Conservation (phyloP, 1,140 invertebrate genomes). For the Daktulosphaira vitifoliae region DNA sequence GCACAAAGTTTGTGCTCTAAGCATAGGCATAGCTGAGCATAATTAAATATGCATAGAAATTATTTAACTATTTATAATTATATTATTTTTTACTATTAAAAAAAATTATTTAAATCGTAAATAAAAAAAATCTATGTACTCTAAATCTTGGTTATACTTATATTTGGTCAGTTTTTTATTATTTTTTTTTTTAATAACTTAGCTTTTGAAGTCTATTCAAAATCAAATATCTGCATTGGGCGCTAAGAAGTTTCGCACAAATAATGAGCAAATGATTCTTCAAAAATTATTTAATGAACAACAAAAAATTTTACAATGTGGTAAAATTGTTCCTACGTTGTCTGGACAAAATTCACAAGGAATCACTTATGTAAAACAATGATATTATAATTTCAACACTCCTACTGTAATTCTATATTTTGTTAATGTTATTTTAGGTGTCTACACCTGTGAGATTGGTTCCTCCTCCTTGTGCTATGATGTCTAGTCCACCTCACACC, state of each 20-base stretch:
- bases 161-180: conserved; percentile 10
- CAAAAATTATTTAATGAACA: conserved; percentile 52
- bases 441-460: conserved; percentile 38
- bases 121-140: background rate
- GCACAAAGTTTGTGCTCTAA: no score
- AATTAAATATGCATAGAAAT: no score
- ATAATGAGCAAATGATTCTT: conserved; percentile 46
- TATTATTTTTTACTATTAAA: no score
- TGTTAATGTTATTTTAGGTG: conserved; percentile 32
- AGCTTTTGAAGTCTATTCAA: conserved; percentile 52
- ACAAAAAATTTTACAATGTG: conserved; percentile 53
- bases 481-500: conserved; percentile 19
- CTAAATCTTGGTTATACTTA: background rate
- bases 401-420: background rate
- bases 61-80: no score
- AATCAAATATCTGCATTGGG: conserved; percentile 51
- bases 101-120: background rate
- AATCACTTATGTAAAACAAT: conserved; percentile 39
- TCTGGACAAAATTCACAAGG: conserved; percentile 42
- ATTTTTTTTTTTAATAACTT: conserved; percentile 36
- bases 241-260: conserved; percentile 44
- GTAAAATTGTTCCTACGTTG: conserved; percentile 53
- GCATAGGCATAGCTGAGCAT: no score
- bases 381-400: no score
- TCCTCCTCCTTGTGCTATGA: conserved; percentile 35